Evolutionary conservation across 2,888 invertebrate species (phyloP).

Genomic region (Oscheius onirici): DNA sequence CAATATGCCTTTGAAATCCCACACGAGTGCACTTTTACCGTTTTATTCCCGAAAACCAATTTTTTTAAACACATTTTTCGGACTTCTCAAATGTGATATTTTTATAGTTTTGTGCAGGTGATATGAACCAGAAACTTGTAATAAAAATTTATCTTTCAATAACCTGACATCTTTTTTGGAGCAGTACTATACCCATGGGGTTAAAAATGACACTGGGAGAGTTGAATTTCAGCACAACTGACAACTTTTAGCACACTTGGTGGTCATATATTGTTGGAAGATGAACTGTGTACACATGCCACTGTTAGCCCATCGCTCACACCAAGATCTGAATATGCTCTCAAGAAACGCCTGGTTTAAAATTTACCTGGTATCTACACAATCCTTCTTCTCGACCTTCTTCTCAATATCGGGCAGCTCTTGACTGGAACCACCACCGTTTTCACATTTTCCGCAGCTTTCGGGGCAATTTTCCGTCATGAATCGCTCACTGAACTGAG

Average conservation of each 20-base stretch:
- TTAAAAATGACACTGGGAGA: slow-evolving; percentile 9
- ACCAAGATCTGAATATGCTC: slow-evolving; percentile 57
- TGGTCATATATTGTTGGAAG: slow-evolving; percentile 67
- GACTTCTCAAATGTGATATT: slow-evolving; percentile 9
- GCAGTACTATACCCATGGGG: slow-evolving; percentile 28
- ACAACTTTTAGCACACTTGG: slow-evolving; percentile 65
- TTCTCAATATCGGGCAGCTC: slow-evolving; percentile 25
- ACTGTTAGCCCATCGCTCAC: slow-evolving; percentile 65
- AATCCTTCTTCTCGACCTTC: slow-evolving; percentile 33
- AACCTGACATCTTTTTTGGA: neutral
- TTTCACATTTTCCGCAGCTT: slow-evolving; percentile 60
- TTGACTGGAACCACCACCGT: slow-evolving; percentile 2
- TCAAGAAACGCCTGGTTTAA: neutral
- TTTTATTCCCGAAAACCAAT: neutral
- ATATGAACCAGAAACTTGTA: neutral
- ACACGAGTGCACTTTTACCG: no score
- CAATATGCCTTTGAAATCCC: neutral
- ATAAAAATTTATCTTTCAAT: slow-evolving; percentile 2
- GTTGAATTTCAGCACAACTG: slow-evolving; percentile 43
- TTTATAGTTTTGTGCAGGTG: slow-evolving; percentile 3
- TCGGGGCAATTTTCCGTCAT: slow-evolving; percentile 67
- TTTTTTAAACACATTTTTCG: slow-evolving; percentile 1
- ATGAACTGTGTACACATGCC: slow-evolving; percentile 66
- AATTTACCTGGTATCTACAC: slow-evolving; percentile 45
- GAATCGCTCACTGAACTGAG: slow-evolving; percentile 61